Conservation (phyloP, 1,140 invertebrate species). For the Gonioctena quinquepunctata region DNA sequence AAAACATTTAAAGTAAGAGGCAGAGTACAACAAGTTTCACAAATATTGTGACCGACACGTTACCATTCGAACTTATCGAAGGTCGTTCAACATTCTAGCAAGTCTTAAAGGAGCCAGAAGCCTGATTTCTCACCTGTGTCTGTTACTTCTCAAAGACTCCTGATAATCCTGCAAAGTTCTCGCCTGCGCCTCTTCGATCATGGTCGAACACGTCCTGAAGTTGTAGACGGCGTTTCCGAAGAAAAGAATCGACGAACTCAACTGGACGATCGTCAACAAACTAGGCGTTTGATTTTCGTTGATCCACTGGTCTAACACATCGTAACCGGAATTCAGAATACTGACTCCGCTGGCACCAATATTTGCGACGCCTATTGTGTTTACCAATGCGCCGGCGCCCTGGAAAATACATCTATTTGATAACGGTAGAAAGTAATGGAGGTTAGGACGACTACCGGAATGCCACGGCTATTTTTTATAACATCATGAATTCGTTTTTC, state of each 20-base stretch:
- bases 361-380: slow-evolving; percentile 44
- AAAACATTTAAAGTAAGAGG: too few relatives aligned
- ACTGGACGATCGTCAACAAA: slow-evolving; percentile 48
- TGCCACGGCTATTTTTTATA: background rate
- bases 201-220: slow-evolving; percentile 45
- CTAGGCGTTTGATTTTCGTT: slow-evolving; percentile 37
- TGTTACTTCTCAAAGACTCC: slow-evolving; percentile 47
- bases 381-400: slow-evolving; percentile 34
- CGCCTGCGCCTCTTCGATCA: slow-evolving; percentile 52
- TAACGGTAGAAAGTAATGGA: background rate
- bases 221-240: slow-evolving; percentile 53
- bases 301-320: slow-evolving; percentile 38
- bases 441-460: background rate
- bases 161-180: slow-evolving; percentile 35
- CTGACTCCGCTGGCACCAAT: slow-evolving; percentile 36
- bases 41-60: too few relatives aligned
- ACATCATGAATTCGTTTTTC: background rate
- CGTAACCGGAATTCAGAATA: slow-evolving; percentile 44
- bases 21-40: too few relatives aligned
- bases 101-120: too few relatives aligned
- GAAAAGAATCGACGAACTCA: slow-evolving; percentile 53
- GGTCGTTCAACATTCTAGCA: too few relatives aligned
- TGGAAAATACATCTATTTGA: slow-evolving; percentile 8
- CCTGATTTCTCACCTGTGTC: slow-evolving; percentile 44
- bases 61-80: too few relatives aligned